Conservation (phyloP, 2,797 vertebrate genomes). For the Anas acuta region DNA sequence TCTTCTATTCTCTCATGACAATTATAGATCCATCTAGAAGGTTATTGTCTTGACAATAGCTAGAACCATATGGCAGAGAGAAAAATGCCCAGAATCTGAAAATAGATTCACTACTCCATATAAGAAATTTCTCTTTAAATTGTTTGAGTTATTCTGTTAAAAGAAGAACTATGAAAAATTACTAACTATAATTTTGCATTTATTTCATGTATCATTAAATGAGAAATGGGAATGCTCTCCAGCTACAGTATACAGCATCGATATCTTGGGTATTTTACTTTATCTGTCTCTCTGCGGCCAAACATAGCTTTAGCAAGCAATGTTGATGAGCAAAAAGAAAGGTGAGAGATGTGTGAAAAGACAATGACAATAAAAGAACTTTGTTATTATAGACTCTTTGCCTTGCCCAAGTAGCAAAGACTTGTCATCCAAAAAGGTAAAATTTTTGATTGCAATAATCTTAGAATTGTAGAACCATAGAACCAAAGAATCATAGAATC, state of each 20-base stretch:
- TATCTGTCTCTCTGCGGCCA: neutral
- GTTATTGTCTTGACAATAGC: neutral
- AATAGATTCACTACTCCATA: neutral
- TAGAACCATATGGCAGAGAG: neutral
- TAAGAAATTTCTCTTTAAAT: neutral
- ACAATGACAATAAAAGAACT: neutral
- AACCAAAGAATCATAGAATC: neutral
- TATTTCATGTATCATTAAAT: neutral
- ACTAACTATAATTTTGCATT: neutral
- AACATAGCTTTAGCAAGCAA: neutral
- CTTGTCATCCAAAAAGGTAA: neutral
- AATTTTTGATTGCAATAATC: neutral
- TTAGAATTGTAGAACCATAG: neutral
- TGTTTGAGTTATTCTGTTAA: neutral
- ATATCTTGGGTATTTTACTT: neutral
- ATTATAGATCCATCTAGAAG: neutral
- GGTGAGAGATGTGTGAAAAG: neutral
- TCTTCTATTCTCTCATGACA: neutral
- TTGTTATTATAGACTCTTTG: fast-evolving
- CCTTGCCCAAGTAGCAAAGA: neutral
- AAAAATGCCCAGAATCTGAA: neutral
- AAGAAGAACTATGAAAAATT: neutral
- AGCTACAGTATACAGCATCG: neutral
- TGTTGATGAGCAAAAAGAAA: neutral
- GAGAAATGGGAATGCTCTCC: neutral